Evolutionary conservation across 2,888 invertebrate species (phyloP).

Genomic region (Cacoxenus indagator): DNA sequence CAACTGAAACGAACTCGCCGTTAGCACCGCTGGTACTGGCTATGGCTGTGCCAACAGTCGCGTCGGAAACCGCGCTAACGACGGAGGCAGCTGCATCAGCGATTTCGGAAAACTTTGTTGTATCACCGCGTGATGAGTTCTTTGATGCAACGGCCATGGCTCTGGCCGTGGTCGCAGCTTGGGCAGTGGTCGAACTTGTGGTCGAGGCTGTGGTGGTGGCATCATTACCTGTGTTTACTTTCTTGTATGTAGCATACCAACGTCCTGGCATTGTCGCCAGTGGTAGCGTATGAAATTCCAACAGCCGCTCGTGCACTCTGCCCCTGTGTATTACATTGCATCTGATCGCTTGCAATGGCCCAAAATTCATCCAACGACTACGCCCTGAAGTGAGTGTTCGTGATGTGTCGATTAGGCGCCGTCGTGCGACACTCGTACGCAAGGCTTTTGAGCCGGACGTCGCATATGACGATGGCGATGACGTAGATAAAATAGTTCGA

Average conservation of each 20-base stretch:
- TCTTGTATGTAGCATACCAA: slow-evolving; percentile 39
- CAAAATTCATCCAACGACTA: slow-evolving; percentile 25
- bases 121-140: neutral
- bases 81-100: too few species aligned
- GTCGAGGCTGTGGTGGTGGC: neutral
- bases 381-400: slow-evolving; percentile 33
- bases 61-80: too few species aligned
- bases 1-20: too few species aligned
- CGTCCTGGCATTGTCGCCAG: slow-evolving; percentile 35
- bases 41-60: too few species aligned
- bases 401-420: slow-evolving; percentile 35
- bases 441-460: slow-evolving; percentile 39
- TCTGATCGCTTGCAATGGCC: too few species aligned
- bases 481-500: neutral
- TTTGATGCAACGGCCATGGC: neutral
- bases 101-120: too few species aligned
- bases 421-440: slow-evolving; percentile 31
- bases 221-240: neutral
- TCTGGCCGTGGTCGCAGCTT: neutral
- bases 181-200: neutral
- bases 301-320: neutral
- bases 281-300: neutral
- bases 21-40: slow-evolving; percentile 27
- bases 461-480: neutral
- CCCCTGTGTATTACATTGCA: too few species aligned